phyloP scores from a whole-genome alignment of 2,113 vertebrate genomes.

The Leptodactylus fuscus region DNA sequence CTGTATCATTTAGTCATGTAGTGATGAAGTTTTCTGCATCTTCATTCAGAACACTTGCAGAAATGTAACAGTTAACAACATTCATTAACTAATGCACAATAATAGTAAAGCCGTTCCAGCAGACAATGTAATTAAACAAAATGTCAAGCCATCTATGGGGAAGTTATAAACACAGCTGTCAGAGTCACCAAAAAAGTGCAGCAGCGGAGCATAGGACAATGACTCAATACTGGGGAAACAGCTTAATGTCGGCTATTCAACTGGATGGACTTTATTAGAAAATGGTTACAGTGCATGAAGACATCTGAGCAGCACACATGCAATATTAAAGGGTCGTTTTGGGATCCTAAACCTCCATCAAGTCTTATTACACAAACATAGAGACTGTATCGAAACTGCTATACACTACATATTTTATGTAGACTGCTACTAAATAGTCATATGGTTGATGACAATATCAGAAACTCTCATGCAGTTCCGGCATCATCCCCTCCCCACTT shows the following conservation, averaged over 20 bases:
- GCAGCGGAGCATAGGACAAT: neutral
- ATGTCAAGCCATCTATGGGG: neutral
- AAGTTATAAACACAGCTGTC: slow-evolving; percentile 1
- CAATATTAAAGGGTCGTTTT: too few relatives aligned
- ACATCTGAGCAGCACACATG: neutral
- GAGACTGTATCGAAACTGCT: too few relatives aligned
- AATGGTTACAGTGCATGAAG: neutral
- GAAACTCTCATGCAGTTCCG: too few relatives aligned
- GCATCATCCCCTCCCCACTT: too few relatives aligned
- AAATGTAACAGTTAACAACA: neutral
- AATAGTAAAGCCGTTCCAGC: neutral
- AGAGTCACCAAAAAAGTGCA: neutral
- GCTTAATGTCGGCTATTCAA: too few relatives aligned
- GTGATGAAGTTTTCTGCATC: neutral
- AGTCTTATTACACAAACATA: too few relatives aligned
- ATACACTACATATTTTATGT: too few relatives aligned
- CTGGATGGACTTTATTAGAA: neutral
- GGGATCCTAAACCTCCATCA: too few relatives aligned
- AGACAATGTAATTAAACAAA: neutral
- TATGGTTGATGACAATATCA: too few relatives aligned
- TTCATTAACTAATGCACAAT: neutral
- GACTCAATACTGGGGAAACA: neutral
- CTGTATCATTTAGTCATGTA: too few relatives aligned
- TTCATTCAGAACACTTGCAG: neutral
- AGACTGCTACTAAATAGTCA: too few relatives aligned